Conservation (phyloP, 2,888 invertebrate genomes). For the Scrobipalpa atriplicella region DNA sequence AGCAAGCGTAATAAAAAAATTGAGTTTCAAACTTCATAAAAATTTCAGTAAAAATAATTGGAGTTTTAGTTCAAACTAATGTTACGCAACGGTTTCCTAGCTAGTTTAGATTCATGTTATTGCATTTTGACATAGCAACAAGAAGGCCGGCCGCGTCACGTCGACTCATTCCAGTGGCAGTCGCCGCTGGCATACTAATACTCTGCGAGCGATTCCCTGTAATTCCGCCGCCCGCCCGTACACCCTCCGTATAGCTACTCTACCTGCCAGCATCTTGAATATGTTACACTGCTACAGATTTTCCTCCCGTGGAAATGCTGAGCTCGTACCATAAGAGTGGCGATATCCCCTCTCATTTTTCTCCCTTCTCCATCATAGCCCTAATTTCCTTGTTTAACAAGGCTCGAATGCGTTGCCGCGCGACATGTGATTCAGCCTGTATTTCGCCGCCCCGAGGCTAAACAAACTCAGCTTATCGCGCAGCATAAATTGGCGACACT, state of each 20-base stretch:
- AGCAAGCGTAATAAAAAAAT: no score
- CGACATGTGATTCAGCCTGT: slow-evolving; percentile 63
- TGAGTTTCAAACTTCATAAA: no score
- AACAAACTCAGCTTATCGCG: slow-evolving; percentile 80
- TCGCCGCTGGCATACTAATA: slow-evolving; percentile 77
- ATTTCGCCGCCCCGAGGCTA: slow-evolving; percentile 69
- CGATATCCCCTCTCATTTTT: slow-evolving; percentile 24
- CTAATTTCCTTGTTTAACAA: slow-evolving; percentile 43
- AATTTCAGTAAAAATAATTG: slow-evolving; percentile 5
- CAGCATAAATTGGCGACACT: slow-evolving; percentile 81
- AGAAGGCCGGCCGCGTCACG: slow-evolving; percentile 63
- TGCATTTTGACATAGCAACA: slow-evolving; percentile 69
- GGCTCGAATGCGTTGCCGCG: slow-evolving; percentile 42
- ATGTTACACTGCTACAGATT: slow-evolving; percentile 62
- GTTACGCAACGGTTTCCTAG: slow-evolving; percentile 39
- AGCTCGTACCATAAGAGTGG: slow-evolving; percentile 8
- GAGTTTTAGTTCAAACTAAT: slow-evolving; percentile 27
- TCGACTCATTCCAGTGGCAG: slow-evolving; percentile 73
- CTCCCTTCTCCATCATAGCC: slow-evolving; percentile 25
- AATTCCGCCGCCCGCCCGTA: slow-evolving; percentile 60
- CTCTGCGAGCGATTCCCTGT: slow-evolving; percentile 71
- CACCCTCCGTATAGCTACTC: slow-evolving; percentile 55
- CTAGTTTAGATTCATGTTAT: slow-evolving; percentile 52
- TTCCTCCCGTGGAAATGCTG: slow-evolving; percentile 44
- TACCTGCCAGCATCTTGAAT: slow-evolving; percentile 73